phyloP scores from a whole-genome alignment of 2,797 vertebrate genomes.

The Siniperca scherzeri region DNA sequence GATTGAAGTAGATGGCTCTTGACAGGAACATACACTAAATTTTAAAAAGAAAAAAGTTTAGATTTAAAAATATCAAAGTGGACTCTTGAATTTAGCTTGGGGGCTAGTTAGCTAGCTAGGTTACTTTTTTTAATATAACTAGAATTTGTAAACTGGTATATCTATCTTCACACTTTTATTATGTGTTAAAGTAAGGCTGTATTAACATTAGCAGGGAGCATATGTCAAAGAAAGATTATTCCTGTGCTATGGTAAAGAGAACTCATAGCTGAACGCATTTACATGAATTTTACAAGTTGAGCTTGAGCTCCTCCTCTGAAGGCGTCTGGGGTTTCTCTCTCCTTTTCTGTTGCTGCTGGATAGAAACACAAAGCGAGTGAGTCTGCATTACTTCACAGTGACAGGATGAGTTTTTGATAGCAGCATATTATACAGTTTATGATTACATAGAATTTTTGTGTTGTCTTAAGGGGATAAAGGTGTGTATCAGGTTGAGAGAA shows the following conservation, averaged over 20 bases:
- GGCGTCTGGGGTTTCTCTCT: neutral
- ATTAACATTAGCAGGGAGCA: neutral
- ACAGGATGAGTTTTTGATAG: neutral
- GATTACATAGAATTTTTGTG: neutral
- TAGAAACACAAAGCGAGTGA: neutral
- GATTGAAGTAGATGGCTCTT: too few relatives aligned
- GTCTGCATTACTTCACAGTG: neutral
- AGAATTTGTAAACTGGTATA: too few relatives aligned
- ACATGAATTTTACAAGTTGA: neutral
- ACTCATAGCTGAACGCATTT: neutral
- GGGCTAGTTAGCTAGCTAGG: too few relatives aligned
- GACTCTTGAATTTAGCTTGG: neutral
- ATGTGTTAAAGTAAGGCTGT: neutral
- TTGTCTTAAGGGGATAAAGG: neutral
- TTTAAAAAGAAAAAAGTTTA: too few relatives aligned
- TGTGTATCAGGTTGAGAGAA: neutral
- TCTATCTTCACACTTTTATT: neutral
- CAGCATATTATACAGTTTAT: too few relatives aligned
- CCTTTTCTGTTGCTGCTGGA: neutral
- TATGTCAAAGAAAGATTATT: neutral
- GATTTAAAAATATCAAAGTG: too few relatives aligned
- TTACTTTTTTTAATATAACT: too few relatives aligned
- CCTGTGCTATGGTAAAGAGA: neutral
- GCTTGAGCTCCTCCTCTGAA: neutral
- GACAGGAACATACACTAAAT: too few relatives aligned